Percentiles rank a stretch among this genome's conserved stretches.
phyloP scores from a whole-genome alignment of 2,888 invertebrate species.

The Tridacna gigas region DNA sequence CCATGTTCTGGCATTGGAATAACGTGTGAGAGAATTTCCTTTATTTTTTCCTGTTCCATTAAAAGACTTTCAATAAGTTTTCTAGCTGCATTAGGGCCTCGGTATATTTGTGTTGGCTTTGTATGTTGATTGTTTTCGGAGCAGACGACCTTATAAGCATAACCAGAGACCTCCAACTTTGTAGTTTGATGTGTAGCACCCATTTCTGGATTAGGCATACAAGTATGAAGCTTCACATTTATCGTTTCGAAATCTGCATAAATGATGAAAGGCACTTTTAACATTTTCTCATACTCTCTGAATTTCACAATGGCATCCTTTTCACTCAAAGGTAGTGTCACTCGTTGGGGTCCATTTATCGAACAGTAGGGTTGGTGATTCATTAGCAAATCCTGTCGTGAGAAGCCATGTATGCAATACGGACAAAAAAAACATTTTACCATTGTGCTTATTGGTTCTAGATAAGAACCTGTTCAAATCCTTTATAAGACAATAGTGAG shows the following conservation, averaged over 20 bases:
- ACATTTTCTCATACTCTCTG: conserved; percentile 19
- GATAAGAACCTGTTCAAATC: conserved; percentile 27
- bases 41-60: conserved; percentile 45
- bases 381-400: neutral
- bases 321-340: conserved; percentile 11
- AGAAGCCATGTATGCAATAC: conserved; percentile 29
- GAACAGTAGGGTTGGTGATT: conserved; percentile 20
- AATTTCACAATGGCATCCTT: neutral
- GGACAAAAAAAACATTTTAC: conserved; percentile 9
- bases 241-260: conserved; percentile 51
- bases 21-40: conserved; percentile 24
- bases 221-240: too few relatives aligned
- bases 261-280: conserved; percentile 44
- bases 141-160: conserved; percentile 50
- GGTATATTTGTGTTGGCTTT: conserved; percentile 45
- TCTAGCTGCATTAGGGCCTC: conserved; percentile 37
- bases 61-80: conserved; percentile 35
- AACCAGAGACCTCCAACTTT: conserved; percentile 34
- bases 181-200: conserved; percentile 13
- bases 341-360: conserved; percentile 15
- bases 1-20: conserved; percentile 36
- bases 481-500: conserved; percentile 37
- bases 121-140: conserved; percentile 39
- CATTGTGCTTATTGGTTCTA: conserved; percentile 9
- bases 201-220: too few relatives aligned